phyloP scores from a whole-genome alignment of 2,797 vertebrate species.

The Halcyon chelicuti region DNA sequence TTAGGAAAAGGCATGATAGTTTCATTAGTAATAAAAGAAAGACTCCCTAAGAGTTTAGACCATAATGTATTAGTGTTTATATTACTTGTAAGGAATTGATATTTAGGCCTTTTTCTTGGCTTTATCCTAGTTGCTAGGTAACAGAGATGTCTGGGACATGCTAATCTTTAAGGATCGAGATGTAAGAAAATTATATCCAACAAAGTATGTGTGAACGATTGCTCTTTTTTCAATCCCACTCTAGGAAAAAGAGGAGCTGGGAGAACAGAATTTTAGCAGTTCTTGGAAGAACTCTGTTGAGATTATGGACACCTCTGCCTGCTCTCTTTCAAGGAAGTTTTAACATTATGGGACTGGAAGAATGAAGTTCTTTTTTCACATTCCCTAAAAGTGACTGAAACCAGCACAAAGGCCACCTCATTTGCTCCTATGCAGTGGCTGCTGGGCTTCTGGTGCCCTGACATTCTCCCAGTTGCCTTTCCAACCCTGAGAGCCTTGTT shows the following conservation, averaged over 20 bases:
- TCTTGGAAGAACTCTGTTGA: background rate
- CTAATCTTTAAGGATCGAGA: slow-evolving; percentile 28
- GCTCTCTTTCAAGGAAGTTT: background rate
- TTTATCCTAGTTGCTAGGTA: slow-evolving; percentile 59
- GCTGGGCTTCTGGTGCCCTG: background rate
- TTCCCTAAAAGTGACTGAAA: background rate
- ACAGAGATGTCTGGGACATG: slow-evolving; percentile 34
- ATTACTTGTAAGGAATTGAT: slow-evolving; percentile 11
- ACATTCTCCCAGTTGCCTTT: background rate
- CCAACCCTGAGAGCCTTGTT: background rate
- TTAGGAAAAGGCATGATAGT: background rate
- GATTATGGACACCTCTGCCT: background rate
- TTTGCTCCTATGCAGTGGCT: background rate
- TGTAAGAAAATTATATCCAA: slow-evolving; percentile 27
- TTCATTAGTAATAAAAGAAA: slow-evolving; percentile 24
- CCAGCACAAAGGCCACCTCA: background rate
- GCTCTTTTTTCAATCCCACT: background rate
- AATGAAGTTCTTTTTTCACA: background rate
- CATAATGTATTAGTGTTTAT: background rate
- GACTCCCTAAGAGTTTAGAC: background rate
- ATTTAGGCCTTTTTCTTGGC: slow-evolving; percentile 18
- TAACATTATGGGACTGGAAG: background rate
- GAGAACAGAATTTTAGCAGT: background rate
- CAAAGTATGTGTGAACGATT: background rate
- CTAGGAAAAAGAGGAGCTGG: background rate